These are phyloP conservation scores for Nesidiocoris tenuis DNA, from an alignment of 2,888 invertebrate genomes.

Conservation along the genomic window DNA sequence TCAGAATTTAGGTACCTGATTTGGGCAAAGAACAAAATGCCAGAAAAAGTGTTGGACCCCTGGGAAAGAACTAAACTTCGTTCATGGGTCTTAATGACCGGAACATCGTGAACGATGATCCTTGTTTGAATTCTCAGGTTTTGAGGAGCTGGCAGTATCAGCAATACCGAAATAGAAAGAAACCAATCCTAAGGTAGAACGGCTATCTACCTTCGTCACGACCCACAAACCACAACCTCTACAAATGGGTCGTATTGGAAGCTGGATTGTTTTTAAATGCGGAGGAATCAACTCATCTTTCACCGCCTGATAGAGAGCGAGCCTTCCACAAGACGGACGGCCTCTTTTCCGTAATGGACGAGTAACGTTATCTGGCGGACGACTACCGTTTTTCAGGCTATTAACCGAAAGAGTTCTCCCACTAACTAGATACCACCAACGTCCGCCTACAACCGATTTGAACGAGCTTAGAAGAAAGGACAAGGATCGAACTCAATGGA, in stretches of 20 bases:
- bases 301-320: slow-evolving; percentile 32
- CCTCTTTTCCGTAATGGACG: slow-evolving; percentile 19
- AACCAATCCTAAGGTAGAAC: neutral
- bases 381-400: slow-evolving; percentile 35
- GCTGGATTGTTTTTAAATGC: slow-evolving; percentile 35
- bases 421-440: neutral
- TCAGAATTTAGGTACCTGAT: too few relatives aligned
- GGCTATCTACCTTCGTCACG: slow-evolving; percentile 8
- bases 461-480: too few relatives aligned
- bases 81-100: too few relatives aligned
- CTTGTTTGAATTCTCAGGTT: too few relatives aligned
- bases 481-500: neutral
- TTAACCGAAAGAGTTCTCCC: slow-evolving; percentile 16
- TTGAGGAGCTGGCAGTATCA: too few relatives aligned
- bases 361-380: slow-evolving; percentile 31
- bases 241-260: slow-evolving; percentile 33
- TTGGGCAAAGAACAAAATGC: too few relatives aligned
- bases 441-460: neutral
- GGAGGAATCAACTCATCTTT: slow-evolving; percentile 35
- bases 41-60: too few relatives aligned
- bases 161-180: too few relatives aligned
- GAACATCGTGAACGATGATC: too few relatives aligned
- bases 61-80: too few relatives aligned
- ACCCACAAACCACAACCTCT: neutral
- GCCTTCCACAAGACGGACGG: slow-evolving; percentile 8